Conservation (phyloP, 1,140 invertebrate species). For the Reticulitermes speratus region DNA sequence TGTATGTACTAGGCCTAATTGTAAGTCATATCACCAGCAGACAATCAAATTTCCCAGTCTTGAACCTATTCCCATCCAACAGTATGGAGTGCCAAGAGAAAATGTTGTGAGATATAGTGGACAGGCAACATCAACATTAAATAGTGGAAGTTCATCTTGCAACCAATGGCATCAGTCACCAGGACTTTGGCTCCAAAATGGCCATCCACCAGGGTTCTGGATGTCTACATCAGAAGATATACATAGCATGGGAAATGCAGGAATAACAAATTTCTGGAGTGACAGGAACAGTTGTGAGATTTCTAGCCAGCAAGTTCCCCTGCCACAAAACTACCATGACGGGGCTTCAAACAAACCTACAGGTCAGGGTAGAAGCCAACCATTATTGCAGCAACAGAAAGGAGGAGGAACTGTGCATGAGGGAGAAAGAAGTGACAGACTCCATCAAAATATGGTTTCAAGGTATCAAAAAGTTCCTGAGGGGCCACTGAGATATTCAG, state of each 20-base stretch:
- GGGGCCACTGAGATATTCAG: not conserved
- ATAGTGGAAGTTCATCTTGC: not conserved
- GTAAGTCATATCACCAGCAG: not conserved
- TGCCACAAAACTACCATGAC: not conserved
- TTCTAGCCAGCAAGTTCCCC: not conserved
- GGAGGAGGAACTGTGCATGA: not conserved
- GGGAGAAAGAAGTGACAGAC: conserved; percentile 4
- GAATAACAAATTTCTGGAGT: not conserved
- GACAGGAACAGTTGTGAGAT: conserved; percentile 18
- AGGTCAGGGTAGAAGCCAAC: not conserved
- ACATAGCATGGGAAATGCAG: not conserved
- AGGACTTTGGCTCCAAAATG: conserved; percentile 22
- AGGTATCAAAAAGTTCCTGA: not conserved
- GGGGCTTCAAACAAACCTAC: not conserved
- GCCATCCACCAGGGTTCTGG: conserved; percentile 9
- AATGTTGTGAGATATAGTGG: conserved; percentile 25
- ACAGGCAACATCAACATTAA: conserved; percentile 9
- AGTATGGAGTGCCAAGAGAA: conserved; percentile 21
- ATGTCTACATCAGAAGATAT: conserved; percentile 17
- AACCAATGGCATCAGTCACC: not conserved
- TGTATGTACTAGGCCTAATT: conserved; percentile 3
- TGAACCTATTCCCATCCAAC: not conserved
- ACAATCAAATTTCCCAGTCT: not conserved
- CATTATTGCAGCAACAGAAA: not conserved
- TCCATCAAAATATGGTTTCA: not conserved